Evolutionary conservation across 1,140 invertebrate genomes (phyloP).

Genomic region (Lucilia sericata): DNA sequence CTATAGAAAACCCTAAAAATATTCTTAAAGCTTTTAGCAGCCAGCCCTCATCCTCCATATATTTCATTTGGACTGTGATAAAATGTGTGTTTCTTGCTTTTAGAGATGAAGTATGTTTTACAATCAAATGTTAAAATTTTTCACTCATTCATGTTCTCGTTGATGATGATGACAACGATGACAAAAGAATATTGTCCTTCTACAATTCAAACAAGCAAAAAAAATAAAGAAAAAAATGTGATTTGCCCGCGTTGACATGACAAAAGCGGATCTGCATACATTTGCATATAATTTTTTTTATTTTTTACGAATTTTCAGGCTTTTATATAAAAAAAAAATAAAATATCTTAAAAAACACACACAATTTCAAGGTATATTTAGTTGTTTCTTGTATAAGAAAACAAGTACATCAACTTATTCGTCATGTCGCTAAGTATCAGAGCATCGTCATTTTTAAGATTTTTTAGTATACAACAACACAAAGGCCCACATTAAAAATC

Average conservation of each 20-base stretch:
- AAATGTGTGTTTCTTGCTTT: background rate
- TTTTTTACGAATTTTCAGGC: slow-evolving; percentile 19
- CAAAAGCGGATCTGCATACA: slow-evolving; percentile 67
- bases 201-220: slow-evolving; percentile 56
- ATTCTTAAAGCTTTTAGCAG: background rate
- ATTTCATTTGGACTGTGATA: background rate
- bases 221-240: slow-evolving; percentile 50
- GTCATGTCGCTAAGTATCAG: too few relatives aligned
- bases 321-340: background rate
- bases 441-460: background rate
- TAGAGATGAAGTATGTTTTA: background rate
- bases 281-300: slow-evolving; percentile 62
- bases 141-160: background rate
- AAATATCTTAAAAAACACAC: background rate
- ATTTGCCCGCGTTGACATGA: slow-evolving; percentile 67
- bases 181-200: slow-evolving; percentile 51
- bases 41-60: background rate
- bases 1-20: background rate
- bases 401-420: background rate
- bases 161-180: slow-evolving; percentile 16
- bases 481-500: slow-evolving; percentile 32
- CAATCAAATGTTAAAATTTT: slow-evolving; percentile 2
- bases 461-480: background rate
- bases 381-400: background rate
- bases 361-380: slow-evolving; percentile 9